Conservation (phyloP, 2,888 invertebrate species). For the Drosophila testacea region DNA sequence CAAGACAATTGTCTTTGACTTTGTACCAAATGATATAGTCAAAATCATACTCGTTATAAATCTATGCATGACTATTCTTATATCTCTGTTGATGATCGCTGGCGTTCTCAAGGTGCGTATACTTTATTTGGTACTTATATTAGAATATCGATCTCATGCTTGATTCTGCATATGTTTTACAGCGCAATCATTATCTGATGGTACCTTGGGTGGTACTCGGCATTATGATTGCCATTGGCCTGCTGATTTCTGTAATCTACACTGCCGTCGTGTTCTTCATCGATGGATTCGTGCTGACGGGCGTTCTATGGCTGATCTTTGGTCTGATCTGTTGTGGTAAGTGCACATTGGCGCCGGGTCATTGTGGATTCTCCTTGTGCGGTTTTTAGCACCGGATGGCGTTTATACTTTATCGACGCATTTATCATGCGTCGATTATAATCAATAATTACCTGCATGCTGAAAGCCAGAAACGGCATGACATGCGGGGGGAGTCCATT, state of each 20-base stretch:
- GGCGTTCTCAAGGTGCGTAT: conserved; percentile 90
- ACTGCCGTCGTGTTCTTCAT: conserved; percentile 91
- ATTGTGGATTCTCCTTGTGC: conserved; percentile 43
- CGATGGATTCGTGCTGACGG: conserved; percentile 87
- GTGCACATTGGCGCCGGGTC: conserved; percentile 61
- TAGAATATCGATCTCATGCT: neutral
- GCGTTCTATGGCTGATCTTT: conserved; percentile 87
- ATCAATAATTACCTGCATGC: conserved; percentile 39
- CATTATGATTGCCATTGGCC: conserved; percentile 91
- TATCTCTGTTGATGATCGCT: conserved; percentile 90
- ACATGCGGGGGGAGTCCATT: conserved; percentile 14
- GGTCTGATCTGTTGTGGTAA: conserved; percentile 88
- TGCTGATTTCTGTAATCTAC: conserved; percentile 92
- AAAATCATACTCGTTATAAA: conserved; percentile 92
- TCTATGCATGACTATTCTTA: conserved; percentile 92
- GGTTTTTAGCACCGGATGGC: conserved; percentile 72
- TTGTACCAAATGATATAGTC: conserved; percentile 89
- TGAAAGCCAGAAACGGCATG: conserved; percentile 29
- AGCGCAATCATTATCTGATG: conserved; percentile 93
- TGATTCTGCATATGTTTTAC: neutral
- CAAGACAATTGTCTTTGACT: conserved; percentile 92
- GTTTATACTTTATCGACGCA: conserved; percentile 65
- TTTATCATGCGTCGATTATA: conserved; percentile 70
- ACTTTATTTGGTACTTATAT: neutral
- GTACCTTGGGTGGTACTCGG: conserved; percentile 94